These are phyloP conservation scores for Autographa pulchrina DNA, from an alignment of 2,888 invertebrate species.

Conservation along the genomic window DNA sequence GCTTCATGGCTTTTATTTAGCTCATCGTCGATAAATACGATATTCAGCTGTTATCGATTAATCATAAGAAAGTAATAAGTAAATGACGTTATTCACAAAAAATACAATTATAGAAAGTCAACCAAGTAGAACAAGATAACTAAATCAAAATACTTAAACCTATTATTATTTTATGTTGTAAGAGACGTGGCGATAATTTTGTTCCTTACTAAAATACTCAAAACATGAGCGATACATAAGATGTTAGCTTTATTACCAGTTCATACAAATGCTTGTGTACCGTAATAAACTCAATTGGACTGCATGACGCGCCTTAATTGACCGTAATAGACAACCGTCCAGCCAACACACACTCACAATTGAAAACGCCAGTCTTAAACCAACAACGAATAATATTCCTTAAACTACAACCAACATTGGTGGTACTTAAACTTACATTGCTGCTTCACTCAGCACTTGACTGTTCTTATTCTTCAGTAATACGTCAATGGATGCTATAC, in stretches of 20 bases:
- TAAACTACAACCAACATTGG: conserved; percentile 27
- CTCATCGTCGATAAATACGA: too few species aligned
- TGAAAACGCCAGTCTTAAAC: conserved; percentile 45
- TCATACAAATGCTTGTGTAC: conserved; percentile 40
- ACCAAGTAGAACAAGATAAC: not conserved
- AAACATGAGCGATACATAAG: conserved; percentile 26
- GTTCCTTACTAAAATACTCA: conserved; percentile 11
- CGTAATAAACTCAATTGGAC: conserved; percentile 82
- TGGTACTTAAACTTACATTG: conserved; percentile 7
- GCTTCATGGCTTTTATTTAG: too few species aligned
- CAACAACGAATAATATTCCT: conserved; percentile 9
- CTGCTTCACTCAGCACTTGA: not conserved
- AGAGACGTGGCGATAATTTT: not conserved
- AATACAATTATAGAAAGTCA: not conserved
- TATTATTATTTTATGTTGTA: not conserved
- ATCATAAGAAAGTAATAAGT: too few species aligned
- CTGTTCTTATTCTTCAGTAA: not conserved
- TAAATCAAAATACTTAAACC: not conserved
- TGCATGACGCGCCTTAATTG: conserved; percentile 82
- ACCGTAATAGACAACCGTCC: conserved; percentile 71
- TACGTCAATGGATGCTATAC: conserved; percentile 10
- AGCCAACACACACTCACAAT: conserved; percentile 61
- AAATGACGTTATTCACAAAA: too few species aligned
- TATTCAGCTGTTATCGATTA: too few species aligned
- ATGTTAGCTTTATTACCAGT: conserved; percentile 62